Conservation (phyloP, 2,888 invertebrate genomes). For the Agriotes lineatus region DNA sequence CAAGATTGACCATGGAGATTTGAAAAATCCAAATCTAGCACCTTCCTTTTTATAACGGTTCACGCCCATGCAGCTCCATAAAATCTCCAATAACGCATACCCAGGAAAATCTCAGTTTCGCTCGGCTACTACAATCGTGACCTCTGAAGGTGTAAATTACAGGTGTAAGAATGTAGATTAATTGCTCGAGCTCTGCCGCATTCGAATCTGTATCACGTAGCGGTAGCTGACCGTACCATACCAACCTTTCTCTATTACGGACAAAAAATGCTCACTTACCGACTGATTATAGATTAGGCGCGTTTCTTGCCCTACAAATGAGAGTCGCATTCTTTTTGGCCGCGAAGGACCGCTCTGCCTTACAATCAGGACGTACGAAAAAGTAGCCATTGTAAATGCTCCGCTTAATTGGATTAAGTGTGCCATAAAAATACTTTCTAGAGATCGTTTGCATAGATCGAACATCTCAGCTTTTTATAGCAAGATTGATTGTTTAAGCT, state of each 20-base stretch:
- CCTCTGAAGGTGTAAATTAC: slow-evolving; percentile 58
- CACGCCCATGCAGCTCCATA: slow-evolving; percentile 25
- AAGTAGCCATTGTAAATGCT: slow-evolving; percentile 24
- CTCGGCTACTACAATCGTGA: slow-evolving; percentile 47
- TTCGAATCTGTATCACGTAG: slow-evolving; percentile 58
- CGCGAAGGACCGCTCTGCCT: slow-evolving; percentile 15
- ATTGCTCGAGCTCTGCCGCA: slow-evolving; percentile 52
- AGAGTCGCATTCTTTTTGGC: slow-evolving; percentile 44
- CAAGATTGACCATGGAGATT: slow-evolving; percentile 18
- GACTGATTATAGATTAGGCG: slow-evolving; percentile 49
- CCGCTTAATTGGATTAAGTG: slow-evolving; percentile 26
- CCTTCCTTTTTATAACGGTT: slow-evolving; percentile 33
- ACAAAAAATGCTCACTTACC: slow-evolving; percentile 51
- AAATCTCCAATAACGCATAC: slow-evolving; percentile 6
- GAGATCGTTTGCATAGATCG: slow-evolving; percentile 21
- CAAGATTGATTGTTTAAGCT: background rate
- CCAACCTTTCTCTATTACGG: slow-evolving; percentile 58
- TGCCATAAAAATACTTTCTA: slow-evolving; percentile 37
- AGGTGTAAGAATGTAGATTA: slow-evolving; percentile 60
- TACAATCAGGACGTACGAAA: slow-evolving; percentile 24
- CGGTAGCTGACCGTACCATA: slow-evolving; percentile 57
- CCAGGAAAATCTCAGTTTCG: slow-evolving; percentile 23
- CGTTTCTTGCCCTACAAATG: slow-evolving; percentile 47
- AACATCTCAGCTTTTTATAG: slow-evolving; percentile 3
- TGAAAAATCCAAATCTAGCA: slow-evolving; percentile 8